phyloP scores from a whole-genome alignment of 2,797 vertebrate genomes.

The Clarias pachynema region DNA sequence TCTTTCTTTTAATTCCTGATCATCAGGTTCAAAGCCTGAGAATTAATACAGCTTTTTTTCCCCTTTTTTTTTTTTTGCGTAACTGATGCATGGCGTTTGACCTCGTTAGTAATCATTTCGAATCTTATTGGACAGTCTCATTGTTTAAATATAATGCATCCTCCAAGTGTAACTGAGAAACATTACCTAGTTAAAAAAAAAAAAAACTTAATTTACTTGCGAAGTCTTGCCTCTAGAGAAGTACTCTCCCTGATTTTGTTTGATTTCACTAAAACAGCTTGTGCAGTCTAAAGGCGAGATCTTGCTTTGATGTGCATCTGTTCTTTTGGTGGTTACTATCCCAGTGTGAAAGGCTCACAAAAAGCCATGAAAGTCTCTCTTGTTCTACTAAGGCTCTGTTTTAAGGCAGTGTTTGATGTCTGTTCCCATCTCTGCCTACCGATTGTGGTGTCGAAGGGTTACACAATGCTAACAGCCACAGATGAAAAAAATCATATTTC shows the following conservation, averaged over 20 bases:
- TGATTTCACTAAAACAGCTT: constrained; percentile 37
- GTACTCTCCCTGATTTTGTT: constrained; percentile 22
- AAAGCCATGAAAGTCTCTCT: constrained; percentile 67
- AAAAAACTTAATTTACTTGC: neutral
- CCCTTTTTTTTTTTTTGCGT: too few relatives aligned
- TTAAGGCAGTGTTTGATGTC: constrained; percentile 65
- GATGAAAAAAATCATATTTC: too few relatives aligned
- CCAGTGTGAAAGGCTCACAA: constrained; percentile 60
- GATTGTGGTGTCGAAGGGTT: constrained; percentile 22
- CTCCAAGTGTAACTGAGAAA: neutral
- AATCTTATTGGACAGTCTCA: neutral
- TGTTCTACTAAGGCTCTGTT: constrained; percentile 51
- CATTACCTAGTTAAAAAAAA: neutral
- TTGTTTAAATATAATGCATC: neutral
- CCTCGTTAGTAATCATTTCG: neutral
- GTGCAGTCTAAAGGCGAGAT: constrained; percentile 25
- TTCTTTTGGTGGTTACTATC: constrained; percentile 64
- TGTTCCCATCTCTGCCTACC: constrained; percentile 51
- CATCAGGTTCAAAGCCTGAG: too few relatives aligned
- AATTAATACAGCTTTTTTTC: neutral
- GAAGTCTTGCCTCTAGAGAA: constrained; percentile 6
- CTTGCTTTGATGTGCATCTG: constrained; percentile 69
- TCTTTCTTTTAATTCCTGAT: neutral
- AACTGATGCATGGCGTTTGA: neutral
- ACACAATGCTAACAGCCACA: neutral